Conservation (phyloP, 2,797 vertebrate species). For the Enteromius anoplus region DNA sequence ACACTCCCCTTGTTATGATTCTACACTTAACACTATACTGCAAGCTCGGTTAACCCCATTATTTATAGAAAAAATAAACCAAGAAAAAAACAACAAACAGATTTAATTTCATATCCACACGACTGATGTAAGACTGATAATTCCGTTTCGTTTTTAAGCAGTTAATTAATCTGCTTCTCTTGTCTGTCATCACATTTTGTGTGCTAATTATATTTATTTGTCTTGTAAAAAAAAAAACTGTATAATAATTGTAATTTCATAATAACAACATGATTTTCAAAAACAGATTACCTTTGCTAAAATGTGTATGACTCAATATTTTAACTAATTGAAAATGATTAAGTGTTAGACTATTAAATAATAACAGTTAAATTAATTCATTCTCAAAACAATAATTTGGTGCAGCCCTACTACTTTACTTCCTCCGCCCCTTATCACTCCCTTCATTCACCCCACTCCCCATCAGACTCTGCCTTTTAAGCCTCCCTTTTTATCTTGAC, state of each 20-base stretch:
- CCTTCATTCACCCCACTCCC: too few relatives aligned
- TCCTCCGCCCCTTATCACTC: background rate
- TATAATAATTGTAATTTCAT: background rate
- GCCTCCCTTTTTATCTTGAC: background rate
- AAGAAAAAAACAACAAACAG: too few relatives aligned
- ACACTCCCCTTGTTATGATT: background rate
- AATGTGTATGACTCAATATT: background rate
- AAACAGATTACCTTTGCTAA: background rate
- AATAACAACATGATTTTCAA: background rate
- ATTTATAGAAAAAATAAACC: background rate
- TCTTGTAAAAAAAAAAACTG: too few relatives aligned
- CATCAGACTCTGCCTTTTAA: background rate
- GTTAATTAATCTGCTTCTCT: too few relatives aligned
- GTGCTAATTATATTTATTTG: too few relatives aligned
- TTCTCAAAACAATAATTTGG: too few relatives aligned
- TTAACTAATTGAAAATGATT: background rate
- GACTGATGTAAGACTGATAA: too few relatives aligned
- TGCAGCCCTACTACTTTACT: too few relatives aligned
- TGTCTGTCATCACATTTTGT: too few relatives aligned
- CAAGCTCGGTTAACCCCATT: background rate
- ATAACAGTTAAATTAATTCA: background rate
- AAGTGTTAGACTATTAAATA: background rate
- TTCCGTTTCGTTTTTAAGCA: too few relatives aligned
- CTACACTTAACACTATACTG: background rate
- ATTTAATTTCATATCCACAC: too few relatives aligned